A percentile compares a stretch with the other conserved stretches of the same genome.
phyloP scores from a whole-genome alignment of 2,797 vertebrate species.

The Chelmon rostratus region DNA sequence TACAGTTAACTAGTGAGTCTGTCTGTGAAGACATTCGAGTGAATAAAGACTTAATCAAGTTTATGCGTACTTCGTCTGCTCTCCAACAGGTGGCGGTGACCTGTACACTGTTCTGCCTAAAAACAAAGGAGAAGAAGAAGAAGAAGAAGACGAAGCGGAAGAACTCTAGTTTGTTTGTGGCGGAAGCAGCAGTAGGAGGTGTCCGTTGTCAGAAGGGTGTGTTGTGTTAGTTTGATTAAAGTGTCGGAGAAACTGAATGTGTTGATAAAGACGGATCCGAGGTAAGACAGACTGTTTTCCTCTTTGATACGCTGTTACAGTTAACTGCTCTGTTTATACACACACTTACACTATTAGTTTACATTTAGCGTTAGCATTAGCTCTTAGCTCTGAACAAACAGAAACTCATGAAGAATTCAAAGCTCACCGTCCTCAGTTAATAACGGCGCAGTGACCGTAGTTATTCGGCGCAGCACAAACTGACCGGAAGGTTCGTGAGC shows the following conservation, averaged over 20 bases:
- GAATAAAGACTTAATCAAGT: no score
- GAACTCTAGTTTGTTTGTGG: no score
- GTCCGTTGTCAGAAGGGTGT: background rate
- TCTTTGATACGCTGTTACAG: accelerated
- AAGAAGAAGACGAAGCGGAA: background rate
- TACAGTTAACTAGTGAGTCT: no score
- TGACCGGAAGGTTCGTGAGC: background rate
- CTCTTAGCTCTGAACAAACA: background rate
- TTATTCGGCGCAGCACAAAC: background rate
- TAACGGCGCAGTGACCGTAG: background rate
- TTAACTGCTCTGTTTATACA: background rate
- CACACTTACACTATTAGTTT: accelerated
- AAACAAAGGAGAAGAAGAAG: background rate
- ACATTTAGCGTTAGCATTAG: slow-evolving; percentile 1
- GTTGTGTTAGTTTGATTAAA: background rate
- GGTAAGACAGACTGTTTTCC: background rate
- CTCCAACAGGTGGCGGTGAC: background rate
- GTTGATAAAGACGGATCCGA: background rate
- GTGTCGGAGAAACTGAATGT: background rate
- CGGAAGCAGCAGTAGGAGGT: background rate
- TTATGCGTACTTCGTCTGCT: no score
- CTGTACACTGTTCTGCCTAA: accelerated
- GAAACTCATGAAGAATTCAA: background rate
- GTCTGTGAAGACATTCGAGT: no score
- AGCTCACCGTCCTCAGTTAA: background rate